A percentile compares a stretch with the other conserved stretches of the same genome.
phyloP scores from a whole-genome alignment of 2,888 invertebrate genomes.

The Scelioninae gen. 1 region DNA sequence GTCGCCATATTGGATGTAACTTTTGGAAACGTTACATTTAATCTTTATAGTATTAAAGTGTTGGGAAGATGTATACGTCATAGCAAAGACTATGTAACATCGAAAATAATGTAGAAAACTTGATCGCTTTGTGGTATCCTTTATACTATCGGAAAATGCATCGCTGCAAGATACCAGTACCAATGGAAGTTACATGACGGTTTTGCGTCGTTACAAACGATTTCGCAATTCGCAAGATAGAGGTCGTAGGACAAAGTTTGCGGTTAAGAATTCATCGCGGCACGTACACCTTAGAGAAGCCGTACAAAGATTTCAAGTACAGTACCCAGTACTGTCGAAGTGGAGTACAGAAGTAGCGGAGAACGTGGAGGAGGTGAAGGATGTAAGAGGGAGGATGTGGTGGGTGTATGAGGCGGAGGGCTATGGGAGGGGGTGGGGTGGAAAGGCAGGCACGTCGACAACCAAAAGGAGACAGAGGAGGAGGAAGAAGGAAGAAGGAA shows the following conservation, averaged over 20 bases:
- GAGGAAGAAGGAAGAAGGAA: constrained; percentile 57
- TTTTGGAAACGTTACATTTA: too few relatives aligned
- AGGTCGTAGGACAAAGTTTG: constrained; percentile 66
- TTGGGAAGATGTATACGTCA: too few relatives aligned
- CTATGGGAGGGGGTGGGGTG: constrained; percentile 57
- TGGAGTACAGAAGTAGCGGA: constrained; percentile 54
- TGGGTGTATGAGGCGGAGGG: constrained; percentile 62
- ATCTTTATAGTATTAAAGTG: too few relatives aligned
- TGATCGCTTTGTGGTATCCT: constrained; percentile 1
- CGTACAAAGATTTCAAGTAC: constrained; percentile 72
- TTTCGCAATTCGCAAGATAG: constrained; percentile 65
- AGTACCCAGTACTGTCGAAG: constrained; percentile 63
- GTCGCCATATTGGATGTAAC: too few relatives aligned
- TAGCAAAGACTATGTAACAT: too few relatives aligned
- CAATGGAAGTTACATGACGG: constrained; percentile 36
- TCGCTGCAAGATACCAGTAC: constrained; percentile 36
- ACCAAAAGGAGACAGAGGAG: constrained; percentile 59
- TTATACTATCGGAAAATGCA: constrained; percentile 39
- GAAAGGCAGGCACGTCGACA: constrained; percentile 70
- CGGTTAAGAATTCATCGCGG: constrained; percentile 66
- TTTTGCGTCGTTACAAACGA: constrained; percentile 58
- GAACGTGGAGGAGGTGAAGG: constrained; percentile 55
- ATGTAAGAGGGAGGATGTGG: constrained; percentile 50
- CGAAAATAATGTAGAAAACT: background rate
- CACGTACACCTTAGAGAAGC: constrained; percentile 66